A percentile compares a stretch with the other conserved stretches of the same genome.
Evolutionary conservation across 2,888 invertebrate genomes (phyloP).

Genomic region (Drosophila sordidula): DNA sequence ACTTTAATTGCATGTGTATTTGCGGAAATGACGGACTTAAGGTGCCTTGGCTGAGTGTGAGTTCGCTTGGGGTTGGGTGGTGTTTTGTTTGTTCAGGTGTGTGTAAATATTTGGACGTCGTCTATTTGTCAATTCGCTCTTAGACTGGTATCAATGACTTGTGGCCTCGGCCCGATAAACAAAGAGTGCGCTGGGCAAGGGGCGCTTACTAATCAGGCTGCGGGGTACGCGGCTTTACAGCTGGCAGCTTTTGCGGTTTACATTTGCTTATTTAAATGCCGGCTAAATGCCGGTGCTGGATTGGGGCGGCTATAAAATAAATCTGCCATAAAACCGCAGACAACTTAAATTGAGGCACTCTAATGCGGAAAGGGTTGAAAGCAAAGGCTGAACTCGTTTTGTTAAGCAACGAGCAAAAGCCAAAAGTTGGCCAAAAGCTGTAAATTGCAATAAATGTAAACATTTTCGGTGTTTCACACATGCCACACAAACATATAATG

Average conservation of each 20-base stretch:
- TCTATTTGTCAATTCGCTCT: slow-evolving; percentile 55
- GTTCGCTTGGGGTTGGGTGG: not conserved
- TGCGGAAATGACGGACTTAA: not conserved
- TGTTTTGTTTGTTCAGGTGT: slow-evolving; percentile 31
- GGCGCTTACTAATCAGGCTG: slow-evolving; percentile 28
- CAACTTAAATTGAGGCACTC: slow-evolving; percentile 39
- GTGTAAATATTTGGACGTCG: slow-evolving; percentile 53
- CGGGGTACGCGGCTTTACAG: slow-evolving; percentile 15
- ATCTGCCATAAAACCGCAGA: slow-evolving; percentile 46
- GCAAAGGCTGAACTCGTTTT: slow-evolving; percentile 9
- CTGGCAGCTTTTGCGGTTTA: slow-evolving; percentile 40
- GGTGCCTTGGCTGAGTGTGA: not conserved
- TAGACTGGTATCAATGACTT: slow-evolving; percentile 55
- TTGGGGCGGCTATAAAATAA: slow-evolving; percentile 24
- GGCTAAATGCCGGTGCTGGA: slow-evolving; percentile 3
- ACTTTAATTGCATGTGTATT: not conserved
- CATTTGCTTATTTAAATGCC: slow-evolving; percentile 29
- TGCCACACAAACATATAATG: not conserved
- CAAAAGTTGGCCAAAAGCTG: slow-evolving; percentile 15
- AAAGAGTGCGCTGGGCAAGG: not conserved
- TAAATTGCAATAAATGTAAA: slow-evolving; percentile 21
- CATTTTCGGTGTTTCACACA: slow-evolving; percentile 1
- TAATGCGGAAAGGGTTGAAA: slow-evolving; percentile 8
- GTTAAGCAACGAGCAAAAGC: not conserved
- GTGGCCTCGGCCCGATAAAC: slow-evolving; percentile 29